phyloP scores from a whole-genome alignment of 1,140 invertebrate genomes.

The Drosophila lowei region DNA sequence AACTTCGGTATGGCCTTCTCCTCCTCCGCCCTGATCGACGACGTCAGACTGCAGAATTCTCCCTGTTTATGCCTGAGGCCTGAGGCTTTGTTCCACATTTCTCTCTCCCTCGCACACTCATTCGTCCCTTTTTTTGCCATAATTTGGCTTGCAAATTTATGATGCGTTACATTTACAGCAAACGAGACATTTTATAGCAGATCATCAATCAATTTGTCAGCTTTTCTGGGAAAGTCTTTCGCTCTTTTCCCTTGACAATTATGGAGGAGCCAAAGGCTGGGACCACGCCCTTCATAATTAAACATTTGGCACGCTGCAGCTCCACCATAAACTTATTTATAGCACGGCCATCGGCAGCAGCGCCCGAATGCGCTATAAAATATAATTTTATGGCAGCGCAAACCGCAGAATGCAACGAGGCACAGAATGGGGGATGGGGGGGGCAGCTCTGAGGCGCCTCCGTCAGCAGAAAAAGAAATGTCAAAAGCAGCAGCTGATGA shows the following conservation, averaged over 20 bases:
- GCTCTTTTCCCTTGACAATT: conserved; percentile 46
- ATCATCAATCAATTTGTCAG: conserved; percentile 82
- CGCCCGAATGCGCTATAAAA: conserved; percentile 66
- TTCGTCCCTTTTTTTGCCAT: conserved; percentile 44
- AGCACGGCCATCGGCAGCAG: too few relatives aligned
- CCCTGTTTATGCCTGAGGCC: conserved; percentile 32
- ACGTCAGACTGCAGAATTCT: conserved; percentile 39
- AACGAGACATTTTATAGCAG: conserved; percentile 82
- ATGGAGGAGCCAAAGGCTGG: conserved; percentile 26
- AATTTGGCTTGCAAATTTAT: conserved; percentile 76
- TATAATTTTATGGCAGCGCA: conserved; percentile 68
- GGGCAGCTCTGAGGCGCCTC: background rate
- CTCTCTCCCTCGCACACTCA: conserved; percentile 2
- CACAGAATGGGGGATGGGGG: background rate
- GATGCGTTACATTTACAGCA: conserved; percentile 79
- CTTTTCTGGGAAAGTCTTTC: conserved; percentile 37
- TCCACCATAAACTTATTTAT: conserved; percentile 65
- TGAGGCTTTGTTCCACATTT: conserved; percentile 60
- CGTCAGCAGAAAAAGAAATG: conserved; percentile 32
- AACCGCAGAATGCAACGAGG: conserved; percentile 60
- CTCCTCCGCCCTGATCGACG: conserved; percentile 10
- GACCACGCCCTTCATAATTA: conserved; percentile 62
- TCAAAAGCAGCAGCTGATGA: conserved; percentile 51
- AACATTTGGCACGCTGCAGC: conserved; percentile 52
- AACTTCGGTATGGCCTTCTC: conserved; percentile 31